These are phyloP conservation scores for Nomada fucata DNA, from an alignment of 2,888 invertebrate species.

Conservation along the genomic window DNA sequence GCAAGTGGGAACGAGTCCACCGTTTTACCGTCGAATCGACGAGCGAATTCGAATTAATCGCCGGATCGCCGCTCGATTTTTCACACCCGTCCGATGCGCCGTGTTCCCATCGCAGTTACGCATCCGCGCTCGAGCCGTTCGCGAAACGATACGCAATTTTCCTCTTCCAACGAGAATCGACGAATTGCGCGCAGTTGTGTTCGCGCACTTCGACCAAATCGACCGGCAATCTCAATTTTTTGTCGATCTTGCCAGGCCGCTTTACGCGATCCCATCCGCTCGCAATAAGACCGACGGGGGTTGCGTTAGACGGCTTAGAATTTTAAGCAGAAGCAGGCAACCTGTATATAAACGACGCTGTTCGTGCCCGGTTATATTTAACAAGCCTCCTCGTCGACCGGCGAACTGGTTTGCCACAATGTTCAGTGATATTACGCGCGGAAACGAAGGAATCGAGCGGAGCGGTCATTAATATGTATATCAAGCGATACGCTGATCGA, in stretches of 20 bases:
- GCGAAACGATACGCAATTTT: neutral
- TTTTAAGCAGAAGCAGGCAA: slow-evolving; percentile 27
- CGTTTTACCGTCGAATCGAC: neutral
- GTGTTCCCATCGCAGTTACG: slow-evolving; percentile 8
- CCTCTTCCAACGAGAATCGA: neutral
- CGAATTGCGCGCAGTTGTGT: neutral
- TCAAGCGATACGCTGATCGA: slow-evolving; percentile 34
- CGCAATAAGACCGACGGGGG: slow-evolving; percentile 5
- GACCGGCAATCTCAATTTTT: neutral
- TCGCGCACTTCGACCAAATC: neutral
- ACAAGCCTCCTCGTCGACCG: slow-evolving; percentile 17
- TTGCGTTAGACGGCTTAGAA: slow-evolving; percentile 6
- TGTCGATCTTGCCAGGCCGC: neutral
- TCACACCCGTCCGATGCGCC: neutral
- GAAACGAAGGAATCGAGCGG: slow-evolving; percentile 13
- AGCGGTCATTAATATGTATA: slow-evolving; percentile 35
- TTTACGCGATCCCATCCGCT: neutral
- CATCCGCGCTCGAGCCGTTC: neutral
- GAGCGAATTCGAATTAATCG: slow-evolving; percentile 2
- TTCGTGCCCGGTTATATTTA: slow-evolving; percentile 28
- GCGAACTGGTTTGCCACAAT: slow-evolving; percentile 49
- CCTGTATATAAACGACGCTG: slow-evolving; percentile 18
- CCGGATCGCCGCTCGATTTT: neutral
- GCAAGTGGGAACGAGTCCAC: neutral
- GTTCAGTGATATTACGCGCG: slow-evolving; percentile 14